Evolutionary conservation across 2,888 invertebrate species (phyloP), one percentile per base, ranked within the genome.

Genomic region (Ctenicera cuprea): DNA sequence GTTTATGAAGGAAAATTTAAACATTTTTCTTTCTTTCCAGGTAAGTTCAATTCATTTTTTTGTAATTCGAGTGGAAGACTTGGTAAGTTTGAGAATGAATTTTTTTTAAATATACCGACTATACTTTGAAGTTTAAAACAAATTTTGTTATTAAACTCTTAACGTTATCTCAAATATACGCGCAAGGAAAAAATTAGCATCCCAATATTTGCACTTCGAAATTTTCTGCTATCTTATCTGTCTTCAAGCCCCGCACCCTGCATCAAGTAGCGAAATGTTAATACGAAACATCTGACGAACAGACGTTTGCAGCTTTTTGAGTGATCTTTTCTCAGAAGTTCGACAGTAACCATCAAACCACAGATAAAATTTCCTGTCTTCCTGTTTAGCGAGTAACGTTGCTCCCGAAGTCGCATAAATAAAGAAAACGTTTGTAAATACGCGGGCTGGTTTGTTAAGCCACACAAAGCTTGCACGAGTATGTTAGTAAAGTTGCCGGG

Each of bases 331-430:
- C 50, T 20, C 12, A 48, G 43, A 61, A 69, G 48, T 61, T 52
- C 65, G n/a, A 50, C 65, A 52, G 37, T 30, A 50, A 54, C 70
- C 63, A 64, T 57, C 20, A 43, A 62, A 38, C 63, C 63, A 52
- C 69, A 63, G 68, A 69, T 69, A 63, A 70, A 52, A 63, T 70
- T 62, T 70, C 63, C 43, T 38, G 26, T 43, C 70, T 70, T 70
- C 70, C 70, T 62, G 70, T 63, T 69, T 48, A 64, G 33, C 5
- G 33, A 33, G 33, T 9, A 33, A 33, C 5, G 5, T 26, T 14
- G 33, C 38, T 54, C 38, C 38, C 52, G 65, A 50, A 50, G 43
- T 43, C 38, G 20, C 18, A 33, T 48, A 66, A 54, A 30, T 52
- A 52, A 38, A 65, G 52, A 50, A 65, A 50, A 20, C 4, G 38